Conservation (phyloP, 2,113 vertebrate genomes). For the Eira barbara region DNA sequence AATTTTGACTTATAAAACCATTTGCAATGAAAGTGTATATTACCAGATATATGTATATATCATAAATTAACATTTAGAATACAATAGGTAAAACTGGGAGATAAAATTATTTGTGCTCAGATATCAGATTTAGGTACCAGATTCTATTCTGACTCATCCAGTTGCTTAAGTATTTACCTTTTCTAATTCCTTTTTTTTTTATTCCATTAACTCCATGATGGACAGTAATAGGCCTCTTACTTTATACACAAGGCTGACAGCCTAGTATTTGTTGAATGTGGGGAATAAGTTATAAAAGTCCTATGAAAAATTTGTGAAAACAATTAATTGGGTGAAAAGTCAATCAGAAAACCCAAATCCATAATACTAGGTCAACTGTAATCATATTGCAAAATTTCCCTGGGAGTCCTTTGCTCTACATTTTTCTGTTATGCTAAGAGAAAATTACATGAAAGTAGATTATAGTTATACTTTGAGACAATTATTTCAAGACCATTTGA, state of each 20-base stretch:
- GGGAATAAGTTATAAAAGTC: not conserved
- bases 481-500: conserved; percentile 67
- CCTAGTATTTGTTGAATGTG: not conserved
- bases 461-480: conserved; percentile 58
- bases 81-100: not conserved
- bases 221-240: not conserved
- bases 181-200: not conserved
- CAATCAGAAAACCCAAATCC: conserved; percentile 39
- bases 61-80: not conserved
- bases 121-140: not conserved
- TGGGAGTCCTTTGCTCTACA: not conserved
- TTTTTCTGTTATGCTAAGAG: conserved; percentile 13
- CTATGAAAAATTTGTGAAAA: conserved; percentile 38
- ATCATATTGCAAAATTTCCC: conserved; percentile 30
- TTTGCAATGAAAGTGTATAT: not conserved
- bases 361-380: conserved; percentile 3
- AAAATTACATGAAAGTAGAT: conserved; percentile 53
- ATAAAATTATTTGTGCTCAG: not conserved
- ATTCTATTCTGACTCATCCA: not conserved
- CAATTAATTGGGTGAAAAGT: conserved; percentile 53
- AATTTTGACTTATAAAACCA: not conserved
- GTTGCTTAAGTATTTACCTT: conserved; percentile 8
- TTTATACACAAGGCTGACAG: not conserved
- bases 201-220: not conserved
- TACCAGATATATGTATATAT: not conserved